phyloP scores from a whole-genome alignment of 2,113 vertebrate species.

The Tinamus guttatus region DNA sequence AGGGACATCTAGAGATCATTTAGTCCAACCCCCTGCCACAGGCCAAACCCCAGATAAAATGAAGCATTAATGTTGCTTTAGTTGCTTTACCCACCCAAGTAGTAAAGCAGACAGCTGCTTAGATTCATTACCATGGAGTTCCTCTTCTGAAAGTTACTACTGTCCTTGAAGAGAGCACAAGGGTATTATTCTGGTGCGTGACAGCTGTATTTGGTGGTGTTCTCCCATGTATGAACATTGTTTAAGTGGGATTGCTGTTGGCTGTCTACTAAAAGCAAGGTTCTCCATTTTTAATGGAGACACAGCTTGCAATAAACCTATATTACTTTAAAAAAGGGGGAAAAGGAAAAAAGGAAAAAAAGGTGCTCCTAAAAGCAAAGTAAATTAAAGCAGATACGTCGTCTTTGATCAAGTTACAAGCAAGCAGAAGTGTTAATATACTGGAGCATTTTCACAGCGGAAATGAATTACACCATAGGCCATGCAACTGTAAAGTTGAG shows the following conservation, averaged over 20 bases:
- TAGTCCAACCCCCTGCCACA: not conserved
- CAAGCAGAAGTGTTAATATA: slow-evolving; percentile 63
- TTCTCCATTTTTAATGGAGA: not conserved
- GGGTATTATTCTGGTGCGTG: not conserved
- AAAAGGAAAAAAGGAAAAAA: not conserved
- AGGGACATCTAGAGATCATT: too few relatives aligned
- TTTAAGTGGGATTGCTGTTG: not conserved
- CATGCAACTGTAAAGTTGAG: slow-evolving; percentile 37
- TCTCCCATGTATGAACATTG: not conserved
- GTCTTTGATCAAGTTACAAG: slow-evolving; percentile 67
- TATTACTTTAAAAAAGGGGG: not conserved
- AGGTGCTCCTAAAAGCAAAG: slow-evolving; percentile 7
- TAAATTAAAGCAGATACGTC: slow-evolving; percentile 58
- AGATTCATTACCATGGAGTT: not conserved
- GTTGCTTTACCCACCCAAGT: not conserved
- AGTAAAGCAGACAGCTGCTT: not conserved
- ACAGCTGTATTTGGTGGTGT: not conserved
- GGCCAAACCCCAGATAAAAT: not conserved
- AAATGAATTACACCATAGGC: slow-evolving; percentile 76
- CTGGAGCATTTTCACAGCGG: slow-evolving; percentile 56
- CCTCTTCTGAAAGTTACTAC: not conserved
- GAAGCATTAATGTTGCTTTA: not conserved
- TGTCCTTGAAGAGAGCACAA: not conserved
- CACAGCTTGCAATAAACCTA: slow-evolving; percentile 12
- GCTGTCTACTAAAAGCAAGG: not conserved